A percentile compares a stretch with the other conserved stretches of the same genome.
phyloP scores from a whole-genome alignment of 1,140 invertebrate species.

The Pseudachorutes palmiensis region DNA sequence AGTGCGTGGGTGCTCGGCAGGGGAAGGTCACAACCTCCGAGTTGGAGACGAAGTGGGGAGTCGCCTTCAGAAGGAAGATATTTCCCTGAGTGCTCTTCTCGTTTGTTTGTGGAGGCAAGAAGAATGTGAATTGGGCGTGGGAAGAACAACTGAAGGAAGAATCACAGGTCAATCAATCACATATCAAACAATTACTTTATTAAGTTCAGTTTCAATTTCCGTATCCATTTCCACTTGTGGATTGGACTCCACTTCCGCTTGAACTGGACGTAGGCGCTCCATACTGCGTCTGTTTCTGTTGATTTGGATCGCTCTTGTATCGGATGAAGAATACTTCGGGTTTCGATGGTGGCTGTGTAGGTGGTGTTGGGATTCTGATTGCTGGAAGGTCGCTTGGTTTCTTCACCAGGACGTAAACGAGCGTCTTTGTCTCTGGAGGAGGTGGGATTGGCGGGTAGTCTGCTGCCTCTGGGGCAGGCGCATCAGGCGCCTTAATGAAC shows the following conservation, averaged over 20 bases:
- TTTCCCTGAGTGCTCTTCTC: constrained; percentile 20
- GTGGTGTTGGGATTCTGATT: constrained; percentile 61
- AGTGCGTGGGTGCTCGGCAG: too few relatives aligned
- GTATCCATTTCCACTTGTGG: too few relatives aligned
- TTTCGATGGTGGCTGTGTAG: constrained; percentile 70
- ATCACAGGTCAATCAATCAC: constrained; percentile 23
- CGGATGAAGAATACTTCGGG: constrained; percentile 81
- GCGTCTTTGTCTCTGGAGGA: constrained; percentile 75
- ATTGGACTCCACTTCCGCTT: too few relatives aligned
- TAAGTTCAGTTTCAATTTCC: too few relatives aligned
- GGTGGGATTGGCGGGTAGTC: constrained; percentile 61
- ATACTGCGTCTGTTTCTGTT: neutral
- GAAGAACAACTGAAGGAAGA: constrained; percentile 21
- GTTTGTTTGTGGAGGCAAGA: constrained; percentile 32
- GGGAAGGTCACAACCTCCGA: too few relatives aligned
- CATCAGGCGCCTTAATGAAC: constrained; percentile 76
- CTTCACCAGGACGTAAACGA: constrained; percentile 81
- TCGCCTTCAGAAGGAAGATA: neutral
- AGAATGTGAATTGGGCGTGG: constrained; percentile 22
- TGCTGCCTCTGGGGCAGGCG: constrained; percentile 65
- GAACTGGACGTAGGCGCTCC: neutral
- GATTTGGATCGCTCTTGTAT: constrained; percentile 53
- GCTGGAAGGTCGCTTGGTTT: constrained; percentile 74
- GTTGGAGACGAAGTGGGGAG: constrained; percentile 21
- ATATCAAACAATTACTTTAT: neutral